Percentiles rank a stretch among this genome's conserved stretches.
phyloP scores from a whole-genome alignment of 1,140 invertebrate genomes.

The Heliconius melpomene region DNA sequence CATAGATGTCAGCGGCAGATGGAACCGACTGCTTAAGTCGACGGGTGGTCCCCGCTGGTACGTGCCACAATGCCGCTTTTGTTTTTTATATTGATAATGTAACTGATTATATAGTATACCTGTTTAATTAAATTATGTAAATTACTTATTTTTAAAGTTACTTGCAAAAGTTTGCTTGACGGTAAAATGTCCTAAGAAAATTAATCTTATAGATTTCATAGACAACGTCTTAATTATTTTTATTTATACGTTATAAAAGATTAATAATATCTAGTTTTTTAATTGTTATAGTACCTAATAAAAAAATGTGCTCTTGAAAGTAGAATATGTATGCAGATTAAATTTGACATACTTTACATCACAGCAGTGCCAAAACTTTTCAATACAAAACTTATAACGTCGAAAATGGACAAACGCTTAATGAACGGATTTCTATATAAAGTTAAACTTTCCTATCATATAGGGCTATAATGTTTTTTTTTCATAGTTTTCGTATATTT shows the following conservation, averaged over 20 bases:
- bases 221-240: neutral
- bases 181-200: neutral
- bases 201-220: neutral
- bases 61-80: constrained; percentile 37
- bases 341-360: neutral
- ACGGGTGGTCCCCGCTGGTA: constrained; percentile 38
- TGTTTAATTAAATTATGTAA: neutral
- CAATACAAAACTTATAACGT: neutral
- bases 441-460: neutral
- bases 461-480: neutral
- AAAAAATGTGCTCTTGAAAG: neutral
- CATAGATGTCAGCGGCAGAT: constrained; percentile 57
- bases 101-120: neutral
- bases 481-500: neutral
- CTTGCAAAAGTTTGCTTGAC: neutral
- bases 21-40: constrained; percentile 37
- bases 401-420: constrained; percentile 10
- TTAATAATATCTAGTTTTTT: neutral
- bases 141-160: neutral
- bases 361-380: neutral
- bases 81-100: constrained; percentile 36
- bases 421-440: neutral
- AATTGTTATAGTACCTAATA: neutral
- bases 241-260: neutral
- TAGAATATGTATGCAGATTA: neutral